Base-by-base conservation (phyloP, 2,113 vertebrate genomes). In the Ceuthmochares aereus region DNA sequence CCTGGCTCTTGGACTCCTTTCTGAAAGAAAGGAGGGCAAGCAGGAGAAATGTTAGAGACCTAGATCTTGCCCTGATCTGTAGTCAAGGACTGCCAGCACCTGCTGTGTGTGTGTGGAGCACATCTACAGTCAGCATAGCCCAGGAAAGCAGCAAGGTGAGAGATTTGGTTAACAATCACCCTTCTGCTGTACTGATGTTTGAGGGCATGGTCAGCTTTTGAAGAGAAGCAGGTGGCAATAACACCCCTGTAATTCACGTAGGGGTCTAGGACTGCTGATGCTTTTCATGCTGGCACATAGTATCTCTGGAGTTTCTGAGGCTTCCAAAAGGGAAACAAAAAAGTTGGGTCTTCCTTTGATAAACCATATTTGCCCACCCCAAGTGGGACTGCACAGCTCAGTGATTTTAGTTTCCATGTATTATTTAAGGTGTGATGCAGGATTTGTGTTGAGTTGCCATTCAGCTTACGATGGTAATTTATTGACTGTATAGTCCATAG, bases 211-310 rank as follows among this genome's bases (percentile, higher is more conserved):
- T 43, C 58, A n/a, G 17, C 76, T 42, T 70, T 51, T 64, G 37
- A 47, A 52, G 37, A 40, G 29, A 29, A 54, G 56, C 20, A 8
- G 74, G 29, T 30, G 47, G 45, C 15, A 27, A n/a, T 30, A 59
- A 66, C 10, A n/a, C 20, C 51, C 21, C 4, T 0, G 0, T 56
- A 22, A 62, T 30, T 32, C 23, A 10, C 1, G 7, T 7, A 8
- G 51, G 21, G 29, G 7, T 45, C 21, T 52, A 10, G 47, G 20
- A 3, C 25, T 34, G 25, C 37, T 1, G 3, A 37, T 37, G 73
- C 36, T 7, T 64, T 70, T 63, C 43, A 8, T 2, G 1, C 9
- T 7, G 12, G 14, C 20, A 27, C 49, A 17, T 19, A 42, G 51
- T 21, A 18, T 52, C 12, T 76, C 37, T 2, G 2, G 18, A 42